A percentile compares a stretch with the other conserved stretches of the same genome.
phyloP scores from a whole-genome alignment of 2,113 vertebrate genomes.

The Sebastes schlegelii region DNA sequence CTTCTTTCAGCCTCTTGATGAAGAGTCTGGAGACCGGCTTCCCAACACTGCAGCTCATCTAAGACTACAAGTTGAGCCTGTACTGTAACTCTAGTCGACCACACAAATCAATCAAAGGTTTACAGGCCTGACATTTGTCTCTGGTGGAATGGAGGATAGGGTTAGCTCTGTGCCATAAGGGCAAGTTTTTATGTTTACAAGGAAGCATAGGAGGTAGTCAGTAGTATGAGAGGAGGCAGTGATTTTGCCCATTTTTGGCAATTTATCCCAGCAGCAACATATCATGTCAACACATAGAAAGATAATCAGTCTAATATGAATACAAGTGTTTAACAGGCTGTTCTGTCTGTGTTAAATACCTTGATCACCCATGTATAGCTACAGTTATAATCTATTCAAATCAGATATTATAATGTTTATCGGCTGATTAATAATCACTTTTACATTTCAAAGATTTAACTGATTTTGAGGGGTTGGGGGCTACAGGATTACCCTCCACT shows the following conservation, averaged over 20 bases:
- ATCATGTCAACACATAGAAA: not conserved
- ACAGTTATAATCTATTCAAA: not conserved
- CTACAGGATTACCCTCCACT: not conserved
- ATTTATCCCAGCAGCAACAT: not conserved
- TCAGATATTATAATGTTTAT: constrained; percentile 10
- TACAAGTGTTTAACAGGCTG: not conserved
- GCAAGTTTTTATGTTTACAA: not conserved
- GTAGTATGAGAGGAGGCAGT: not conserved
- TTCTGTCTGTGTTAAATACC: not conserved
- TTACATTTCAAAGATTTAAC: constrained; percentile 27
- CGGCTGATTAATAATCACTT: constrained; percentile 1
- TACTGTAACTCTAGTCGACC: constrained; percentile 44
- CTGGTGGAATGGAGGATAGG: not conserved
- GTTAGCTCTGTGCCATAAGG: not conserved
- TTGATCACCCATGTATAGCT: not conserved
- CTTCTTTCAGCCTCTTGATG: not conserved
- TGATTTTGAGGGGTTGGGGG: not conserved
- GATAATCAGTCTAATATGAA: not conserved
- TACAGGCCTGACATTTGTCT: constrained; percentile 43
- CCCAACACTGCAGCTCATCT: constrained; percentile 24
- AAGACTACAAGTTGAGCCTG: constrained; percentile 11
- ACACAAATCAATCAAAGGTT: constrained; percentile 47
- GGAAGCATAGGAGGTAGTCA: not conserved
- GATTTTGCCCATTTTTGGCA: not conserved
- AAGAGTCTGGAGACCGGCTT: not conserved